Evolutionary conservation across 2,797 vertebrate genomes (phyloP), one percentile per base, ranked within the genome.

Genomic region (Nasua narica): DNA sequence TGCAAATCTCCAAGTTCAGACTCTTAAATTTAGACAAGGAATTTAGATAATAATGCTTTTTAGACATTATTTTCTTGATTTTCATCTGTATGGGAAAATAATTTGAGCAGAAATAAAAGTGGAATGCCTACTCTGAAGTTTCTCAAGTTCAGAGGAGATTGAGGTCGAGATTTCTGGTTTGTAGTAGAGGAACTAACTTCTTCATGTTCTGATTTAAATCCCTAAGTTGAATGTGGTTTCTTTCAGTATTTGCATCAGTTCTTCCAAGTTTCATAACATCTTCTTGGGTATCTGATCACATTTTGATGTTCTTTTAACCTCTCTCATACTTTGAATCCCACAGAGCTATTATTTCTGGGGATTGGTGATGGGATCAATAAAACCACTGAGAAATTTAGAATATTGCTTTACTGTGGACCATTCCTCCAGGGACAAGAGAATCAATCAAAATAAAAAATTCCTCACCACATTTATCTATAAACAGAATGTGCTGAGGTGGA

Each of bases 361-460:
- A 29, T 77, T 70, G 56, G 32, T 92, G 35, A 35, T 87, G 6
- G 23, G 46, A 95, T 97, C 95, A 85, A 94, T 97, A 89, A 94
- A 96, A 93, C 65, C 70, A 78, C 7, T 25, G 50, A 91, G 78
- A 87, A 93, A 93, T 96, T 89, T 88, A 96, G 62, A 97, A 91
- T 96, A 94, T 89, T 96, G 48, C 83, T 97, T 95, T 96, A 92
- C 83, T 85, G 40, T 67, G 52, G 56, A 56, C 72, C 9, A 32
- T 94, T 87, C 19, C 91, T 92, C 74, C 13, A 67, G 79, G 83
- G 91, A 86, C 23, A 91, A 90, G 16, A 37, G 46, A 96, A 94
- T 97, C 95, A 96, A 87, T 97, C 32, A 72, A 87, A 92, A 82
- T 67, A 3, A 94, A 95, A 92, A 67, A n/a, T 48, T 93, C 27